phyloP scores from a whole-genome alignment of 1,140 invertebrate genomes.

The Hormaphis cornu region DNA sequence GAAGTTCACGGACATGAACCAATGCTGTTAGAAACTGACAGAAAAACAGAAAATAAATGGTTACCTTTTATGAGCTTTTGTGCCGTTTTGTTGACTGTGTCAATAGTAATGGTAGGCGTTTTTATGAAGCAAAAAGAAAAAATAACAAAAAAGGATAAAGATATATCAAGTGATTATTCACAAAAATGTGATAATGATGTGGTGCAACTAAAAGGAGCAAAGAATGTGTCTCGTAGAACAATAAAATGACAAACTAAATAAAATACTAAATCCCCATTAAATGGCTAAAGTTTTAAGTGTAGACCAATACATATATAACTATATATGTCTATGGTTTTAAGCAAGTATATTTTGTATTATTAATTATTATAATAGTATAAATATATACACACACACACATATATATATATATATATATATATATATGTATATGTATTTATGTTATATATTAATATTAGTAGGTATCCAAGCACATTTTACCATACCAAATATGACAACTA shows the following conservation, averaged over 20 bases:
- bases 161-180: background rate
- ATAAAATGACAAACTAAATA: conserved; percentile 4
- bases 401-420: too few relatives aligned
- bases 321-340: background rate
- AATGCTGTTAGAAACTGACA: background rate
- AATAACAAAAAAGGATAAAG: conserved; percentile 17
- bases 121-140: background rate
- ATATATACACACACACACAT: too few relatives aligned
- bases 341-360: too few relatives aligned
- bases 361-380: too few relatives aligned
- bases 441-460: too few relatives aligned
- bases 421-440: too few relatives aligned
- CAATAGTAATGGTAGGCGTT: background rate
- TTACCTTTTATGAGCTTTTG: background rate
- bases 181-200: conserved; percentile 1
- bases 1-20: conserved; percentile 10
- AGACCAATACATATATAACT: background rate
- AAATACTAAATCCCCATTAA: background rate
- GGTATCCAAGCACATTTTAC: conserved; percentile 21
- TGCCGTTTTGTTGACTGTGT: background rate
- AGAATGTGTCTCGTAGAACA: conserved; percentile 14
- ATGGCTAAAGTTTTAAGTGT: background rate
- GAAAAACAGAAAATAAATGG: background rate
- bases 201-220: conserved; percentile 2
- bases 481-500: conserved; percentile 11